phyloP scores from a whole-genome alignment of 2,888 invertebrate genomes.

The Campoletis raptor region DNA sequence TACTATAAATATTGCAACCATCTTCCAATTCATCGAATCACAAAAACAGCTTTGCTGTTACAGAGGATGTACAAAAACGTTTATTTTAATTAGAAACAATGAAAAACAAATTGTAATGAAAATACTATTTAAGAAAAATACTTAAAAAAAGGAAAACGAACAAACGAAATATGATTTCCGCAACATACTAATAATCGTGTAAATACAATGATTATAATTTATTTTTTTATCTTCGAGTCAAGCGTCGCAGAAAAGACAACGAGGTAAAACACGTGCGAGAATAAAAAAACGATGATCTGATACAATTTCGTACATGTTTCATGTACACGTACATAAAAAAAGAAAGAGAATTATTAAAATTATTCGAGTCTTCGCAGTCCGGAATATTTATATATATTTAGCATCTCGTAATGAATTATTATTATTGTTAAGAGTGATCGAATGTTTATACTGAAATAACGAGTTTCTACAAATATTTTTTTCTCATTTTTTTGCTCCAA shows the following conservation, averaged over 20 bases:
- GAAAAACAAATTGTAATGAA: neutral
- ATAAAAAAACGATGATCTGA: neutral
- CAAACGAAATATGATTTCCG: conserved; percentile 64
- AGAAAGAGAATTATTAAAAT: conserved; percentile 25
- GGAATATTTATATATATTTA: conserved; percentile 41
- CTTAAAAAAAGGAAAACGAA: neutral
- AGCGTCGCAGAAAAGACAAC: conserved; percentile 67
- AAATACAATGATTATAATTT: conserved; percentile 69
- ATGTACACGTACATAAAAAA: conserved; percentile 7
- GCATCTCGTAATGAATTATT: conserved; percentile 46
- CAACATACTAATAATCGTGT: conserved; percentile 66
- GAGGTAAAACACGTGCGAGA: conserved; percentile 51
- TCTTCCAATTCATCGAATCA: conserved; percentile 48
- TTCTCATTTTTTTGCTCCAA: conserved; percentile 35
- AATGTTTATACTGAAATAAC: conserved; percentile 67
- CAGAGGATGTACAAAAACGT: conserved; percentile 17
- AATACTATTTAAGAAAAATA: conserved; percentile 13
- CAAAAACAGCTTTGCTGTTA: conserved; percentile 8
- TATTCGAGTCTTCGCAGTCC: conserved; percentile 57
- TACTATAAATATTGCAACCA: conserved; percentile 36
- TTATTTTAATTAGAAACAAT: neutral
- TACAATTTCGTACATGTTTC: neutral
- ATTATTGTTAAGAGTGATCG: conserved; percentile 59
- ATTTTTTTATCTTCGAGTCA: conserved; percentile 69
- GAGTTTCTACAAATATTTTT: conserved; percentile 61